These are phyloP conservation scores for Syngnathus typhle DNA, from an alignment of 2,113 vertebrate species.

Conservation along the genomic window DNA sequence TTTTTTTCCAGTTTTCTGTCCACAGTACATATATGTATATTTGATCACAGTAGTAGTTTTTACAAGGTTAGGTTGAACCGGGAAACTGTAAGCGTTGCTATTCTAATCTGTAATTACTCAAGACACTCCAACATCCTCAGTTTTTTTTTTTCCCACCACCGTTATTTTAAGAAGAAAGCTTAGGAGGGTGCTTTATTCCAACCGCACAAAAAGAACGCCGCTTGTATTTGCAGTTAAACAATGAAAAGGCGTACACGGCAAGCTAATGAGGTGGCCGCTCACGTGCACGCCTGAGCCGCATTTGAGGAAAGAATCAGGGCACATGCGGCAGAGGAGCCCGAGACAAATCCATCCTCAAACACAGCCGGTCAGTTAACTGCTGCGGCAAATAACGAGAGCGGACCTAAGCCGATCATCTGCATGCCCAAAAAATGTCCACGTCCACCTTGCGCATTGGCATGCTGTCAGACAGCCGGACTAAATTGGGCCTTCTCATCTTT, in stretches of 20 bases:
- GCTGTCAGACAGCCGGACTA: slow-evolving; percentile 4
- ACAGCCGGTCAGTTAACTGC: slow-evolving; percentile 18
- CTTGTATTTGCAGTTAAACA: slow-evolving; percentile 13
- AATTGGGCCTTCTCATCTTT: slow-evolving; percentile 8
- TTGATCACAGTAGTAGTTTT: too few species aligned
- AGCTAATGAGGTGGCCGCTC: slow-evolving; percentile 5
- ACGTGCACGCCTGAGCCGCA: slow-evolving; percentile 13
- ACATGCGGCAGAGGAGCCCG: slow-evolving; percentile 3
- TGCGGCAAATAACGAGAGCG: slow-evolving; percentile 21
- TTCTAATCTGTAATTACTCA: background rate
- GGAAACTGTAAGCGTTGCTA: background rate
- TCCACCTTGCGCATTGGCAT: background rate
- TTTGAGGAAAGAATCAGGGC: slow-evolving; percentile 18
- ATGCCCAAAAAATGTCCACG: background rate
- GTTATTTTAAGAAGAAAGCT: background rate
- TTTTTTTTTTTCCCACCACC: background rate
- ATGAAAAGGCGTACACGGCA: slow-evolving; percentile 20
- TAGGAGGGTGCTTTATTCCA: background rate
- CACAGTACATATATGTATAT: too few species aligned
- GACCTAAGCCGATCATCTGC: slow-evolving; percentile 4
- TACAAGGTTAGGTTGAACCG: too few species aligned
- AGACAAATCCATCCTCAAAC: slow-evolving; percentile 15
- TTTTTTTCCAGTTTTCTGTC: too few species aligned
- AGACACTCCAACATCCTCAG: background rate
- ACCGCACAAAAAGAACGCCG: background rate